A percentile compares a stretch with the other conserved stretches of the same genome.
Evolutionary conservation across 2,113 vertebrate genomes (phyloP).

Genomic region (Strigops habroptila): DNA sequence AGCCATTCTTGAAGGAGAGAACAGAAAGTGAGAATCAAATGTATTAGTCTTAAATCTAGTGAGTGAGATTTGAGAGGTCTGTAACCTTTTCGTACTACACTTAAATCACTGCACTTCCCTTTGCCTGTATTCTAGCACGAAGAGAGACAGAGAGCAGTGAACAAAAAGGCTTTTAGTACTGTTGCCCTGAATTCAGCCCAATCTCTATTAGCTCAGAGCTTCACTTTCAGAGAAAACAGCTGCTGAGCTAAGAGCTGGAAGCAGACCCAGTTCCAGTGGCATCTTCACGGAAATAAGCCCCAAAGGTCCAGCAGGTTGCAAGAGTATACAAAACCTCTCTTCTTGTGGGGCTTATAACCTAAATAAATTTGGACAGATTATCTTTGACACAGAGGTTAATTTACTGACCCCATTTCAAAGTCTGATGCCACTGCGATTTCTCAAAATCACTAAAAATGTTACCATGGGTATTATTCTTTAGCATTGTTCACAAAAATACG

Average conservation of each 20-base stretch:
- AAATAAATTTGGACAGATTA: slow-evolving; percentile 51
- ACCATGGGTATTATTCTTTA: not conserved
- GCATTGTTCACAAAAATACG: not conserved
- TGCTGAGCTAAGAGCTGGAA: slow-evolving; percentile 51
- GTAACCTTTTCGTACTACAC: not conserved
- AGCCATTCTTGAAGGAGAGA: not conserved
- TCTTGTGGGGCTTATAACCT: slow-evolving; percentile 23
- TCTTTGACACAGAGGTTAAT: slow-evolving; percentile 52
- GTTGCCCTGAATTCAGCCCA: slow-evolving; percentile 53
- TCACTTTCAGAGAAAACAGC: slow-evolving; percentile 59
- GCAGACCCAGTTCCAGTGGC: slow-evolving; percentile 47
- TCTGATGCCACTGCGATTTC: not conserved
- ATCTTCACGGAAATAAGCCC: slow-evolving; percentile 27
- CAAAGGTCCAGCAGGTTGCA: slow-evolving; percentile 26
- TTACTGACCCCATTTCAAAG: slow-evolving; percentile 36
- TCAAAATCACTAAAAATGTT: not conserved
- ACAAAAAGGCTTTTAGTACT: slow-evolving; percentile 64
- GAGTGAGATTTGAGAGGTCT: not conserved
- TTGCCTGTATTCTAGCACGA: slow-evolving; percentile 50
- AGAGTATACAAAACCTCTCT: slow-evolving; percentile 46
- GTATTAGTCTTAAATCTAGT: not conserved
- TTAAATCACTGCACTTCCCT: slow-evolving; percentile 37
- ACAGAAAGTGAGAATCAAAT: not conserved
- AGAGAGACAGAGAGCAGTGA: not conserved
- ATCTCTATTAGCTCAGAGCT: slow-evolving; percentile 51